phyloP scores from a whole-genome alignment of 2,113 vertebrate genomes.

The Eptatretus burgeri region DNA sequence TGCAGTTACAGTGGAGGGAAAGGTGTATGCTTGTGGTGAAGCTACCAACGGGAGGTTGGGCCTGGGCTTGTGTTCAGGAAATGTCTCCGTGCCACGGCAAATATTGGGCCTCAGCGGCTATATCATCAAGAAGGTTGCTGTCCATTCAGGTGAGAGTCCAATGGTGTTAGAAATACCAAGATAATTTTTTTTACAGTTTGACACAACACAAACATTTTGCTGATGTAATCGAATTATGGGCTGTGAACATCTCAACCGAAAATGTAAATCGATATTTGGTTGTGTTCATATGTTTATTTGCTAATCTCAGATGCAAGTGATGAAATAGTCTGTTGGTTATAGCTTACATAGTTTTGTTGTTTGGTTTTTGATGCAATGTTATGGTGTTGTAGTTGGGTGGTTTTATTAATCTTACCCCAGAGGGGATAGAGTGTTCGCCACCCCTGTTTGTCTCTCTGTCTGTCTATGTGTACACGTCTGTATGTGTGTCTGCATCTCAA shows the following conservation, averaged over 20 bases:
- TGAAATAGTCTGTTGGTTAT: no score
- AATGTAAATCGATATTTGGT: no score
- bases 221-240: no score
- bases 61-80: slow-evolving; percentile 66
- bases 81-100: slow-evolving; percentile 73
- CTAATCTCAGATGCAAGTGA: no score
- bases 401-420: neutral
- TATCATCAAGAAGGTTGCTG: slow-evolving; percentile 91
- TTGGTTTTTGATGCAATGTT: no score
- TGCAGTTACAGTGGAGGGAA: slow-evolving; percentile 74
- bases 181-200: no score
- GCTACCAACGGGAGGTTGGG: slow-evolving; percentile 80
- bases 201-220: no score
- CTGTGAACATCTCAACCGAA: no score
- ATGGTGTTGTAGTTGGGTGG: no score
- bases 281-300: no score
- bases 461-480: neutral
- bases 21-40: slow-evolving; percentile 82
- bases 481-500: neutral
- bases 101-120: slow-evolving; percentile 82
- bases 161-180: no score
- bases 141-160: slow-evolving; percentile 46
- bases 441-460: neutral
- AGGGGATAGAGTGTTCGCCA: neutral
- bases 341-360: no score